A percentile compares a stretch with the other conserved stretches of the same genome.
Evolutionary conservation across 1,140 invertebrate species (phyloP).

Genomic region (Stegodyphus dumicola): DNA sequence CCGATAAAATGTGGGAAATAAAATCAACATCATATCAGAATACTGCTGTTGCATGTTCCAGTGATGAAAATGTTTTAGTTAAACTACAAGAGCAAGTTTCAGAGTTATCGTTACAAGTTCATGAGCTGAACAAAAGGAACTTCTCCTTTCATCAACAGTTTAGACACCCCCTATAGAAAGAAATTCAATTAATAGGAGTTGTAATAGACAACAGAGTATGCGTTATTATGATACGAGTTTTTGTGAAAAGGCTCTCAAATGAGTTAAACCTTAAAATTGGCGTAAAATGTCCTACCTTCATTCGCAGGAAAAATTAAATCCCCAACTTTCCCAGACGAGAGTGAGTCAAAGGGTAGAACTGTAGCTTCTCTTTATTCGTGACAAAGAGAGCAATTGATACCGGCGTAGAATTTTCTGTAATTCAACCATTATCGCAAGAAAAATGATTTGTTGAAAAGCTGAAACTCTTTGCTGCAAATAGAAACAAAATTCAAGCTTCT

Average conservation of each 20-base stretch:
- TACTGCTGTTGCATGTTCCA: not conserved
- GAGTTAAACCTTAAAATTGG: slow-evolving; percentile 8
- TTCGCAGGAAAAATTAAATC: slow-evolving; percentile 34
- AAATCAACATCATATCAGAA: not conserved
- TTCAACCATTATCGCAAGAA: slow-evolving; percentile 6
- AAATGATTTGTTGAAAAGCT: not conserved
- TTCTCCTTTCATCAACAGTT: not conserved
- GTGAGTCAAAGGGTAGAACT: not conserved
- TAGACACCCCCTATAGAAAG: not conserved
- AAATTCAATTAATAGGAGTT: not conserved
- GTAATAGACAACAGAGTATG: slow-evolving; percentile 1
- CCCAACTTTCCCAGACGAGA: slow-evolving; percentile 10
- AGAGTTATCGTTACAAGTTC: not conserved
- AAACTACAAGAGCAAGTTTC: slow-evolving; percentile 15
- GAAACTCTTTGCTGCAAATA: slow-evolving; percentile 48
- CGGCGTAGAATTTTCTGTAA: slow-evolving; percentile 27
- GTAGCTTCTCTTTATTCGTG: slow-evolving; percentile 45
- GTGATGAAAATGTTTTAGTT: not conserved
- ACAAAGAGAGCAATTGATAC: slow-evolving; percentile 41
- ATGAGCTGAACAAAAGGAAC: not conserved
- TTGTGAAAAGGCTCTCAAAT: slow-evolving; percentile 53
- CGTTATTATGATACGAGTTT: slow-evolving; percentile 56
- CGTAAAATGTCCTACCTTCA: not conserved
- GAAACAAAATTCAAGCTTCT: slow-evolving; percentile 52
- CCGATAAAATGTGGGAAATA: slow-evolving; percentile 4